Evolutionary conservation across 2,113 vertebrate genomes (phyloP), one percentile per base, ranked within the genome.

Genomic region (Pteronura brasiliensis): DNA sequence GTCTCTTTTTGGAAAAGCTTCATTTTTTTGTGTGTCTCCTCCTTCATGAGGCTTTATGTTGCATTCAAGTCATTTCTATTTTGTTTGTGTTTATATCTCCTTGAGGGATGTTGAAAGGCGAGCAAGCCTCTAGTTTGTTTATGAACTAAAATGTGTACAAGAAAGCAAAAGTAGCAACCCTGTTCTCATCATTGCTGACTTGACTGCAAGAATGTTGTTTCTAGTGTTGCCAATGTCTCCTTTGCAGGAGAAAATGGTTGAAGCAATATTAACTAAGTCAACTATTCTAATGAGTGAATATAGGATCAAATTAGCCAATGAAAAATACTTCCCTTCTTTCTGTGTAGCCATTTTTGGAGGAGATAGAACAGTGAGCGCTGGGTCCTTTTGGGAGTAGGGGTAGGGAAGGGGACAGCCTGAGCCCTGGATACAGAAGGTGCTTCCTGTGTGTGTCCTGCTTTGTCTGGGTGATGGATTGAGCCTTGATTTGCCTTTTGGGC

Each of bases 51-150:
- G 34, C 27, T 57, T 88, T 77, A 21, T 47, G 13, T 67, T 42
- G 15, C 49, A 10, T 25, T 77, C n/a, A 92, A 57, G 34, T 1
- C 55, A 21, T 77, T 88, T 95, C 34, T 88, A 7, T 88, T 88
- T 44, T 88, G 72, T 57, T 83, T 90, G 81, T 59, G 92, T 81
- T 94, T 80, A n/a, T 95, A 65, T 67, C 67, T 94, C 65, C 39
- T 65, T n/a, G 59, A 92, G 67, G 67, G 57, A 88, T 69, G 15
- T 61, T 71, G 34, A 88, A 96, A 88, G 67, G 69, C 83, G 15
- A 83, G 6, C 42, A 61, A 61, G 23, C 12, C 21, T n/a, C 57
- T 52, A 69, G 77, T 61, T 94, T 91, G 55, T 65, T 96, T 76
- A 91, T 91, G 57, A 23, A 59, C 57, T 59, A 59, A 59, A 59